phyloP scores from a whole-genome alignment of 2,888 invertebrate species.

The Aspidapion aeneum region DNA sequence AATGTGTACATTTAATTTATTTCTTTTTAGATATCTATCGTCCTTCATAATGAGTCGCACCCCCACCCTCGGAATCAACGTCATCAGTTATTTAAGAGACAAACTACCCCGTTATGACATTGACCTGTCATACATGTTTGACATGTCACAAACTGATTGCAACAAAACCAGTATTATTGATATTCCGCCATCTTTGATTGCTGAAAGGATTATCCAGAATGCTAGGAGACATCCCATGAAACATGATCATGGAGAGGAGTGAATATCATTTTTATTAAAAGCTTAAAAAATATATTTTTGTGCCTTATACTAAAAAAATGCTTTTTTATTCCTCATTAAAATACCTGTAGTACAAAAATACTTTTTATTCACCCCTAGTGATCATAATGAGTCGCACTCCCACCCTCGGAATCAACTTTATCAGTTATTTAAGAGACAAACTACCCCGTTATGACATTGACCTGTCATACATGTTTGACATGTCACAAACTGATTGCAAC shows the following conservation, averaged over 20 bases:
- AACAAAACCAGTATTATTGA: constrained; percentile 44
- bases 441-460: constrained; percentile 81
- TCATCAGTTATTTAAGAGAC: constrained; percentile 72
- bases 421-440: constrained; percentile 74
- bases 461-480: constrained; percentile 78
- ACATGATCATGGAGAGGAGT: constrained; percentile 40
- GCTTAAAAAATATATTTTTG: too few species aligned
- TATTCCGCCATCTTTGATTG: constrained; percentile 39
- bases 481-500: constrained; percentile 68
- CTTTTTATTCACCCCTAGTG: too few species aligned
- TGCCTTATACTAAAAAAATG: too few species aligned
- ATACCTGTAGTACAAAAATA: too few species aligned
- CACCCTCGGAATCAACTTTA: constrained; percentile 61
- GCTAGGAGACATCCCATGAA: constrained; percentile 49
- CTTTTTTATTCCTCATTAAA: too few species aligned
- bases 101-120: constrained; percentile 78
- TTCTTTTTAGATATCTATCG: constrained; percentile 65
- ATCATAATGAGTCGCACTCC: constrained; percentile 69
- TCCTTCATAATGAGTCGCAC: constrained; percentile 75
- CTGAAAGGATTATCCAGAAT: constrained; percentile 33
- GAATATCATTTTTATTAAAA: neutral
- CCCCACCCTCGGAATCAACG: constrained; percentile 59
- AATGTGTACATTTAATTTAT: too few species aligned
- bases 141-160: constrained; percentile 73
- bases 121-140: constrained; percentile 80